Base-by-base conservation (phyloP, 2,113 vertebrate genomes). In the Alethe castanea region DNA sequence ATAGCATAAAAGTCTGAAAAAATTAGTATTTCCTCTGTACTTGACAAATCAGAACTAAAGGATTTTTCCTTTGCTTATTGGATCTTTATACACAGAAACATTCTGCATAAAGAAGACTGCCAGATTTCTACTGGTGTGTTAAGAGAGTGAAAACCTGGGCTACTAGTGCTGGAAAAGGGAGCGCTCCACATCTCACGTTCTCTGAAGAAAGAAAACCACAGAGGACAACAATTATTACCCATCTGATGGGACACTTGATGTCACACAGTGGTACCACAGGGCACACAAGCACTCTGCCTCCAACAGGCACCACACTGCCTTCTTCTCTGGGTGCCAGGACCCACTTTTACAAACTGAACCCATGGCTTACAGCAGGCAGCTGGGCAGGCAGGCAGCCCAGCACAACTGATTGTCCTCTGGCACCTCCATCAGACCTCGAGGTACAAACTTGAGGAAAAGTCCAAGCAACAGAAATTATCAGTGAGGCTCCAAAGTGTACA, bases 211-310 rank as follows among this genome's bases (percentile, higher is more conserved):
- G 7, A 78, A n/a, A 81, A 31, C 11, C 44, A 71, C 1, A 1
- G 2, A 54, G 33, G 31, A 3, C 70, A 73, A 79, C 19, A 26
- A 36, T 79, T 44, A 57, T 9, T 36, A 26, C 6, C 15, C 12
- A 28, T 18, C 44, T 71, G 44, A 85, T 13, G 4, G 3, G 42
- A 42, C 12, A 11, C 31, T 11, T 50, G n/a, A 31, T 28, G 52
- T 25, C 24, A 65, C 35, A 33, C 33, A 57, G 44, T 0, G 7
- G 9, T 17, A 45, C 48, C 52, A 62, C 1, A 2, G 1, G 0
- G 36, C 45, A 64, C 11, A 48, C 5, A 47, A 45, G 14, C 42
- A 59, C 35, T 48, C 26, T 42, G 50, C 23, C 69, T 47, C 25
- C 23, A 36, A 23, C 16, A 66, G 26, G 17, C 38, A 71, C 19